phyloP scores from a whole-genome alignment of 2,888 invertebrate species.

The Lasioglossum lativentre region DNA sequence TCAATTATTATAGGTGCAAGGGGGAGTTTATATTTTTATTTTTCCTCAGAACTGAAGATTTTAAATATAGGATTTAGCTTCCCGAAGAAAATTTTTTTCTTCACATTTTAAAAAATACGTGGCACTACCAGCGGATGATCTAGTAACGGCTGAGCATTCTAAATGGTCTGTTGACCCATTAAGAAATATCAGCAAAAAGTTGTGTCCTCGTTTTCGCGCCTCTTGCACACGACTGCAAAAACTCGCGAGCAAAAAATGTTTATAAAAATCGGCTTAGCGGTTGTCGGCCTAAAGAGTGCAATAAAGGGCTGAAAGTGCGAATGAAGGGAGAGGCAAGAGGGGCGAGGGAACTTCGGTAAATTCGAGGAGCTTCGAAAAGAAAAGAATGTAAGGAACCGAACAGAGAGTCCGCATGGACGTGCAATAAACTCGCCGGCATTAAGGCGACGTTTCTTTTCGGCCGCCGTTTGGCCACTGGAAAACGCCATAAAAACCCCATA shows the following conservation, averaged over 20 bases:
- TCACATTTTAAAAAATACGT: neutral
- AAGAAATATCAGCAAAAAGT: neutral
- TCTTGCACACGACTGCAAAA: neutral
- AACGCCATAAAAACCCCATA: constrained; percentile 53
- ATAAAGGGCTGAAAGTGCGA: neutral
- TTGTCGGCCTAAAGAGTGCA: neutral
- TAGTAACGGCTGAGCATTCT: neutral
- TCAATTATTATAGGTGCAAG: too few species aligned
- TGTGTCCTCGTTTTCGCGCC: neutral
- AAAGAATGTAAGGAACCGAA: neutral
- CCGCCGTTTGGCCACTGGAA: constrained; percentile 26
- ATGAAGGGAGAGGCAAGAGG: neutral
- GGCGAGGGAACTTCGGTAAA: constrained; percentile 31
- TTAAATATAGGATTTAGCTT: neutral
- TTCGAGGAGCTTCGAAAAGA: constrained; percentile 11
- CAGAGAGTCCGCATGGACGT: neutral
- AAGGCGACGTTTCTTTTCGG: constrained; percentile 49
- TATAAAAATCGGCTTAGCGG: constrained; percentile 6
- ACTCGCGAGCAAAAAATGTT: neutral
- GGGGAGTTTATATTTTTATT: too few species aligned
- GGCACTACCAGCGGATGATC: neutral
- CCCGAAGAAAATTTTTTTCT: neutral
- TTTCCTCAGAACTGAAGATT: neutral
- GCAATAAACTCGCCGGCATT: constrained; percentile 61
- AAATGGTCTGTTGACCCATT: neutral